A percentile compares a stretch with the other conserved stretches of the same genome.
These are phyloP conservation scores for Mya arenaria DNA, from an alignment of 1,140 invertebrate genomes.

Conservation along the genomic window DNA sequence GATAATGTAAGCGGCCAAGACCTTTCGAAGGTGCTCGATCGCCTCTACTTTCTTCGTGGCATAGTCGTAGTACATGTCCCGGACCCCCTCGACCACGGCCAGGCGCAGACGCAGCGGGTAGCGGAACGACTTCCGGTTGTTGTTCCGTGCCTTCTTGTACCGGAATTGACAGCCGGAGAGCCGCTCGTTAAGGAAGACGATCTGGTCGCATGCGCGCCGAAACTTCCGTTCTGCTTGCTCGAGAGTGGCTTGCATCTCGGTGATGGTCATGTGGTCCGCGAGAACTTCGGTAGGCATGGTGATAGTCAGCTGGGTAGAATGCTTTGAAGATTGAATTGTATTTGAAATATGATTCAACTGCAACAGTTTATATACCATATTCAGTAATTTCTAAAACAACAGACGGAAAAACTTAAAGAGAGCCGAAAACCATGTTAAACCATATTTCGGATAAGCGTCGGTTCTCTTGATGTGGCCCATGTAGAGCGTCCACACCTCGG, in stretches of 20 bases:
- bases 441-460: too few species aligned
- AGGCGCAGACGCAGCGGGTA: slow-evolving; percentile 49
- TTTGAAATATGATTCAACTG: too few species aligned
- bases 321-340: too few species aligned
- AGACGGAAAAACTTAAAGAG: too few species aligned
- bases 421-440: too few species aligned
- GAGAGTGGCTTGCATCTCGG: slow-evolving; percentile 1
- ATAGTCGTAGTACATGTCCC: slow-evolving; percentile 54
- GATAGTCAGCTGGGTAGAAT: too few species aligned
- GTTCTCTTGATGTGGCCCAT: too few species aligned
- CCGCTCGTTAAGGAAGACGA: slow-evolving; percentile 21
- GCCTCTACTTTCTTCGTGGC: slow-evolving; percentile 39
- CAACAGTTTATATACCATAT: too few species aligned
- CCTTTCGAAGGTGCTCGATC: slow-evolving; percentile 21
- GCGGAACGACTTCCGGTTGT: slow-evolving; percentile 34
- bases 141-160: slow-evolving; percentile 29
- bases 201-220: slow-evolving; percentile 4
- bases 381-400: too few species aligned
- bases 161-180: slow-evolving; percentile 23
- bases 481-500: too few species aligned
- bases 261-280: not conserved
- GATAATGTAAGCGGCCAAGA: too few species aligned
- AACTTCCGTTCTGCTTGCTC: slow-evolving; percentile 30
- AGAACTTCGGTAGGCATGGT: too few species aligned
- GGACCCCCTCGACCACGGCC: slow-evolving; percentile 42